Percentiles rank a stretch among this genome's conserved stretches.
phyloP scores from a whole-genome alignment of 2,113 vertebrate species.

The Varanus salvator region DNA sequence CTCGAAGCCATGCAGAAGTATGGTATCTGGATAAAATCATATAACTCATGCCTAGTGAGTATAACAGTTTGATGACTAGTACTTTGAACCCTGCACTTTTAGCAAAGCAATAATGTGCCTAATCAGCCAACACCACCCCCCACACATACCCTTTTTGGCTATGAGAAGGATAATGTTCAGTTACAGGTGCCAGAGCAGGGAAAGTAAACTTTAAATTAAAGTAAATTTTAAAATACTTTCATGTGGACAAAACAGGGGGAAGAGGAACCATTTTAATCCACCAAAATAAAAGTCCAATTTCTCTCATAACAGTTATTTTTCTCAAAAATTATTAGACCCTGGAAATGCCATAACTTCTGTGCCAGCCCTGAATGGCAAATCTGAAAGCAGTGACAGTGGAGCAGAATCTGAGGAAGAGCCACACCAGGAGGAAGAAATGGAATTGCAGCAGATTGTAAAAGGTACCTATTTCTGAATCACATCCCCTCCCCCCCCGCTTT shows the following conservation, averaged over 20 bases:
- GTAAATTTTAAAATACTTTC: slow-evolving; percentile 34
- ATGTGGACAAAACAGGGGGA: background rate
- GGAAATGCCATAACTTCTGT: slow-evolving; percentile 80
- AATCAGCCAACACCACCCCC: background rate
- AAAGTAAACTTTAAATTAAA: slow-evolving; percentile 15
- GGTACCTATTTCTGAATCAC: slow-evolving; percentile 58
- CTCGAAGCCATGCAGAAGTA: background rate
- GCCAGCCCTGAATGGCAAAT: slow-evolving; percentile 89
- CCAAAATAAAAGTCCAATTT: slow-evolving; percentile 10
- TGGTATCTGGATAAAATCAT: background rate
- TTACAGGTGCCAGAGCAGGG: background rate
- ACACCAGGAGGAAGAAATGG: slow-evolving; percentile 67
- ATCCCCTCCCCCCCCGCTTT: background rate
- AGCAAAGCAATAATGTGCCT: background rate
- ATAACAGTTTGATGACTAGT: background rate
- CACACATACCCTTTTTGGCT: too few species aligned
- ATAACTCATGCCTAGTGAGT: accelerated
- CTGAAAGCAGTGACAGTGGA: slow-evolving; percentile 84
- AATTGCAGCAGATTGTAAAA: slow-evolving; percentile 68
- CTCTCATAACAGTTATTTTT: background rate
- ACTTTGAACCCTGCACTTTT: background rate
- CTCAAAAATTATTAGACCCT: slow-evolving; percentile 79
- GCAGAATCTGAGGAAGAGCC: slow-evolving; percentile 81
- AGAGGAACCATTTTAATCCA: background rate
- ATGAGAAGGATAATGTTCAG: background rate